Evolutionary conservation across 2,113 vertebrate genomes (phyloP), one percentile per base, ranked within the genome.

Genomic region (Sarotherodon lohbergeri): DNA sequence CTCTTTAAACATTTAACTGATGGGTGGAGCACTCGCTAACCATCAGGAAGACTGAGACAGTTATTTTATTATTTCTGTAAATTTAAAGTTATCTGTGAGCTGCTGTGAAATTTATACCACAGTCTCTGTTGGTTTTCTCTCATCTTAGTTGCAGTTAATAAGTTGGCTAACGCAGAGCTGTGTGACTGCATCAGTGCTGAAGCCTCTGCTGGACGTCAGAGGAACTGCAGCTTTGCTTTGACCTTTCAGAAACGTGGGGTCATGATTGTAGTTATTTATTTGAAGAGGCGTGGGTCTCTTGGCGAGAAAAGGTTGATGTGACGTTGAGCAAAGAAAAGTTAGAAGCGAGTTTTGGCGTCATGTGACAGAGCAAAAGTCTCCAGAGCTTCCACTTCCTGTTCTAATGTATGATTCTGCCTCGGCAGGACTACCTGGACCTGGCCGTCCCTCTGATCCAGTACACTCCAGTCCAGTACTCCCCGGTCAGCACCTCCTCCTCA

Each of bases 371-470:
- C 24, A 16, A 57, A 29, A 14, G 24, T 57, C 59, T 61, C 57
- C 27, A 61, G 14, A 61, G 27, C 17, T 36, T n/a, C 17, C 32
- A 39, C 17, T 39, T 36, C 17, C 32, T 39, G 27, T 63, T 6
- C 16, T 63, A 7, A 81, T 5, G 41, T 46, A 5, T 56, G 6
- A 19, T 7, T 41, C 78, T 41, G 32, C 81, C 43, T 85, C 61
- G 48, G 14, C 95, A 99, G 98, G 98, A 99, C 85, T 99, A 99
- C 92, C 96, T 99, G 94, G 98, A 99, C 92, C 96, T 99, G 39
- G 97, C 97, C 5, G 88, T 96, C 80, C 96, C 97, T 0, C 89
- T 97, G 95, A 96, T 97, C 88, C 97, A 98, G 94, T 98, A 98
- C 86, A 97, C 97, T 0, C 95, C 96, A 1, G 96, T 97, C 86